These are phyloP conservation scores for Philaethria dido DNA, from an alignment of 2,888 invertebrate genomes.

Conservation along the genomic window DNA sequence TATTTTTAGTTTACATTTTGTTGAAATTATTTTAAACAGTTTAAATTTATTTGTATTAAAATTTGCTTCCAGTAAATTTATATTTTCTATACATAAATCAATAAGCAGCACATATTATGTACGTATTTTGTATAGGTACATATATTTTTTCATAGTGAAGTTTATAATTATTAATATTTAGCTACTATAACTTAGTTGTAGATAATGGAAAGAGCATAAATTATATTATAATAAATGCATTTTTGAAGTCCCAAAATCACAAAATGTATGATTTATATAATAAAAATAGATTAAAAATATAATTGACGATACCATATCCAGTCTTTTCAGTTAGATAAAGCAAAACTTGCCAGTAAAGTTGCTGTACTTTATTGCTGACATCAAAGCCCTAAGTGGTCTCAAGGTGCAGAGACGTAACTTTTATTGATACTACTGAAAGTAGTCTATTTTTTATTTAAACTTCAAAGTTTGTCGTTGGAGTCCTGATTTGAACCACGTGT, in stretches of 20 bases:
- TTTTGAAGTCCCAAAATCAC: background rate
- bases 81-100: slow-evolving; percentile 1
- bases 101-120: background rate
- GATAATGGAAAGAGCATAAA: no score
- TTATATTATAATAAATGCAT: background rate
- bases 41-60: background rate
- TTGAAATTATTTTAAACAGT: slow-evolving; percentile 2
- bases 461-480: background rate
- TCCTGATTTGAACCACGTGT: background rate
- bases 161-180: background rate
- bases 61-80: background rate
- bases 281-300: background rate
- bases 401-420: slow-evolving; percentile 3
- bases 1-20: background rate
- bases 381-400: slow-evolving; percentile 8
- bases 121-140: background rate
- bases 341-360: slow-evolving; percentile 5
- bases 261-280: background rate
- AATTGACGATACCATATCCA: background rate
- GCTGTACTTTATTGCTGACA: background rate
- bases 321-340: background rate
- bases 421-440: background rate
- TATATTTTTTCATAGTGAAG: background rate
- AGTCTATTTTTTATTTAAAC: background rate
- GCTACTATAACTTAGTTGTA: background rate